Conservation (phyloP, 2,113 vertebrate genomes). For the Prietella phreatophila region DNA sequence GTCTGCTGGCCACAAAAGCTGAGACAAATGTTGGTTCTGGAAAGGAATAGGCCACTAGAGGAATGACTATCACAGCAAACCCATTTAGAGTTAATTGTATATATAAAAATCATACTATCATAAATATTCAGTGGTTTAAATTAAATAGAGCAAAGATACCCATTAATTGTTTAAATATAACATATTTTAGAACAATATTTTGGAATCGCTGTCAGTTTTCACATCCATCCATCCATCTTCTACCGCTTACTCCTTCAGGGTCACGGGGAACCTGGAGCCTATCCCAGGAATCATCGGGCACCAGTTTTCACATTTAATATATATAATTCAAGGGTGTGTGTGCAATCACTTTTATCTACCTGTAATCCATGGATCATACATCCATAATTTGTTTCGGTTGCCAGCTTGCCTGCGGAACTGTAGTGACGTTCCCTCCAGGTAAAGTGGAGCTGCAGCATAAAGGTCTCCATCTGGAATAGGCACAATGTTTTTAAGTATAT, state of each 20-base stretch:
- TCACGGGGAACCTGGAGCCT: no score
- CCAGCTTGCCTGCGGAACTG: constrained; percentile 71
- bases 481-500: not conserved
- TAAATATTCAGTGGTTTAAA: not conserved
- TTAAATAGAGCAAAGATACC: not conserved
- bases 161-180: not conserved
- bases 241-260: no score
- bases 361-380: constrained; percentile 70
- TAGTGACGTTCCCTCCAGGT: constrained; percentile 60
- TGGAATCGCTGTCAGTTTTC: not conserved
- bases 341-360: constrained; percentile 57
- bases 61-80: not conserved
- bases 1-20: constrained; percentile 71
- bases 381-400: constrained; percentile 64
- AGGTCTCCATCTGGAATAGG: constrained; percentile 66
- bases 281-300: no score
- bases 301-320: not conserved
- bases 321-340: not conserved
- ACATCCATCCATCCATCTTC: no score
- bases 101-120: not conserved
- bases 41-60: not conserved
- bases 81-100: not conserved
- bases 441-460: constrained; percentile 69
- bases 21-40: constrained; percentile 87
- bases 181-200: not conserved